Evolutionary conservation across 1,140 invertebrate genomes (phyloP).

Genomic region (Drosophila sechellia): DNA sequence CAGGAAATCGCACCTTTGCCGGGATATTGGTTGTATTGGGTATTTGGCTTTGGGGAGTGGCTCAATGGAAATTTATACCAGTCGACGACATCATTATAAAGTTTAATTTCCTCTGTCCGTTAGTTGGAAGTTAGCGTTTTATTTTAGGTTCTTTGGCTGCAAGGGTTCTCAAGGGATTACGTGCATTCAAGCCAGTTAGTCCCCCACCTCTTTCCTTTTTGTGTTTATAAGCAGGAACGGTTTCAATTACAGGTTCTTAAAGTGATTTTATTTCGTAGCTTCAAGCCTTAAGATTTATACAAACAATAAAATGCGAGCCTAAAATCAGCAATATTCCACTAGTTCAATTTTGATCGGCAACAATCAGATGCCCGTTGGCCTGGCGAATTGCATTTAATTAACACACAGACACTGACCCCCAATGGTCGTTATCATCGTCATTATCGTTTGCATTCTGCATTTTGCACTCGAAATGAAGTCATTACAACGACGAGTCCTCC

Average conservation of each 20-base stretch:
- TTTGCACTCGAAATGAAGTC: conserved; percentile 49
- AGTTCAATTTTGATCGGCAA: background rate
- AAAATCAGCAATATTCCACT: background rate
- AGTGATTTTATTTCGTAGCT: too few relatives aligned
- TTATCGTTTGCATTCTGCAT: conserved; percentile 17
- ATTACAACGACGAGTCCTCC: conserved; percentile 12
- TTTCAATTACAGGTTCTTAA: background rate
- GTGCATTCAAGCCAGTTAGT: background rate
- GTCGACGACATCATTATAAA: conserved; percentile 20
- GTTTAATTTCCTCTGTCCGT: conserved; percentile 24
- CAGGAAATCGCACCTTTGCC: conserved; percentile 23
- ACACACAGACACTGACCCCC: background rate
- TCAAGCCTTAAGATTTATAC: background rate
- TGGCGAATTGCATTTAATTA: conserved; percentile 16
- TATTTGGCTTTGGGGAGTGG: conserved; percentile 17
- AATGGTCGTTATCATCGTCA: conserved; percentile 1
- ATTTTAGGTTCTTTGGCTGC: background rate
- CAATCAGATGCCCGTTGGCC: background rate
- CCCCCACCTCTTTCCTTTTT: background rate
- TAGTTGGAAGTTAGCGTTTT: conserved; percentile 2
- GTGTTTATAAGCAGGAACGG: background rate
- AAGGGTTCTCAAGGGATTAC: background rate
- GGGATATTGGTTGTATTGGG: conserved; percentile 10
- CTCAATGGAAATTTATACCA: conserved; percentile 23
- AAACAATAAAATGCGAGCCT: background rate